Base-by-base conservation (phyloP, 2,888 invertebrate genomes). In the Cryptocephalus primarius region DNA sequence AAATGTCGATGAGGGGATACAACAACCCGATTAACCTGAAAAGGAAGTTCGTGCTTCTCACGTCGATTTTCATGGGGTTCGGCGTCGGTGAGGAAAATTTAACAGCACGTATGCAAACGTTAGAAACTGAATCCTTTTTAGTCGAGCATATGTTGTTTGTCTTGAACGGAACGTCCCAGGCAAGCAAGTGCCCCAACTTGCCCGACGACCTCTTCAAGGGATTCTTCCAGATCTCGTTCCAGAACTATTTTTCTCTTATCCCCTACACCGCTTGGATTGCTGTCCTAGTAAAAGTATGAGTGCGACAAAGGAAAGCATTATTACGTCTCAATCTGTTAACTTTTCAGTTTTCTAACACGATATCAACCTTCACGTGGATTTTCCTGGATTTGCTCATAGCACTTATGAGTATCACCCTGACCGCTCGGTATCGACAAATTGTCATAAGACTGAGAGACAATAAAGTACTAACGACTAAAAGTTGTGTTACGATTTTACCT, bases 371-470 rank as follows among this genome's bases (percentile, higher is more conserved):
- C 44, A 71, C 79, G 1, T 86, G 85, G 85, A 85, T 81, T 60
- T 84, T 80, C 49, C 82, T 82, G 65, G 85, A 86, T 60, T 65
- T 84, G 43, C 79, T 85, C 55, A 79, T 86, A 22, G 85, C 85
- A 60, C 62, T 85, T 10, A 72, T 85, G 12, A 83, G 85, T 64
- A 74, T 82, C 61, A 82, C 83, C 0, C 63, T 86, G 42, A 69
- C 81, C 0, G 75, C 79, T 4, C 74, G 80, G 43, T 86, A 85
- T 57, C 72, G 74, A 33, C 78, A 81, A 59, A 59, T 67, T 40
- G 58, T 56, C 32, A 45, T 49, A 36, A 55, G 58, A 42, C 48
- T 66, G 9, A 57, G 57, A 48, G 54, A 50, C 9, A 58, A 58
- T 43, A 55, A 55, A 51, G 56, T 60, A 44, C 9, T 22, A 1